phyloP scores from a whole-genome alignment of 2,797 vertebrate genomes.

The Coendou prehensilis region DNA sequence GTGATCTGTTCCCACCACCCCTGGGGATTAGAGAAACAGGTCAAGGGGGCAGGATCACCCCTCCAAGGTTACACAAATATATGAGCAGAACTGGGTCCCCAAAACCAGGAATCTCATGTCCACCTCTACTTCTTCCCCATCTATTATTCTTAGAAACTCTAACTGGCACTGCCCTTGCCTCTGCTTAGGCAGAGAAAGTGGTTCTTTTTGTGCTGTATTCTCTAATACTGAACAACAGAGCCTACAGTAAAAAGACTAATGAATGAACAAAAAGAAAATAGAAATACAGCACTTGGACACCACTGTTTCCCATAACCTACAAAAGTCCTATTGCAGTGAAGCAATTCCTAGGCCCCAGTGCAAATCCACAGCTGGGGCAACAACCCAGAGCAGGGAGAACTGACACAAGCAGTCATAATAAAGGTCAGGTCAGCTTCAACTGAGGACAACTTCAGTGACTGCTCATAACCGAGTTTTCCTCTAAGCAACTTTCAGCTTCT shows the following conservation, averaged over 20 bases:
- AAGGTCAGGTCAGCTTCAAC: neutral
- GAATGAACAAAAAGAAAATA: neutral
- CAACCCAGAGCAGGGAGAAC: neutral
- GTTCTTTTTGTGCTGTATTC: neutral
- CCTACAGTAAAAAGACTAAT: neutral
- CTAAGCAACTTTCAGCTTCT: neutral
- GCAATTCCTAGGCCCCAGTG: too few relatives aligned
- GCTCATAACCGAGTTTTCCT: neutral
- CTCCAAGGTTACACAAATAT: neutral
- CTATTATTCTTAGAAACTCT: neutral
- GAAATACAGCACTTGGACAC: neutral
- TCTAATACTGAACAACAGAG: neutral
- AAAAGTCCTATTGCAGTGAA: neutral
- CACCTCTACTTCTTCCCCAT: neutral
- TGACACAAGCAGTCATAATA: too few relatives aligned
- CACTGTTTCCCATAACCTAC: neutral
- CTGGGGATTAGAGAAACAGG: neutral
- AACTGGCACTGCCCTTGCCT: neutral
- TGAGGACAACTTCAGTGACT: neutral
- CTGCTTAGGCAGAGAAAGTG: neutral
- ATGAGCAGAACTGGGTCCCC: neutral
- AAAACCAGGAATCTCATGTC: neutral
- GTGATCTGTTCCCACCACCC: neutral
- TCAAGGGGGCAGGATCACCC: neutral
- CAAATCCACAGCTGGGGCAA: neutral